Evolutionary conservation across 2,888 invertebrate species (phyloP), one percentile per base, ranked within the genome.

Genomic region (Congeria kusceri): DNA sequence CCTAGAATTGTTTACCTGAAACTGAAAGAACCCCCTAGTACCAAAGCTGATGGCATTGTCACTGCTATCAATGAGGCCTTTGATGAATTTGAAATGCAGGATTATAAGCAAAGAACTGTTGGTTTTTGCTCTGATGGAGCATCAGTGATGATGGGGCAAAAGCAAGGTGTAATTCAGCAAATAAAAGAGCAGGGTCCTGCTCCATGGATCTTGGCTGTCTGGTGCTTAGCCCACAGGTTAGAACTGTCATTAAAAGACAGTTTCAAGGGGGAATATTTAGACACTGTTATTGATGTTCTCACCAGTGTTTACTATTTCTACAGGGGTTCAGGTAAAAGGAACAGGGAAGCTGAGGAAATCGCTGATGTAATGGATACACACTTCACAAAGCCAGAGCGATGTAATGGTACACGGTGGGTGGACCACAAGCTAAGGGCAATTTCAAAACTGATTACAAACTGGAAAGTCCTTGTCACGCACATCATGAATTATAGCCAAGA

Each of bases 331-430:
- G 73, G 71, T 15, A 84, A 84, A 29, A 39, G 62, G 29, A 71
- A 66, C 23, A 80, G 58, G 49, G 81, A 81, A 58, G 72, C 73
- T 9, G 15, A 58, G 20, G 70, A 75, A 20, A 44, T 78, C 1
- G 61, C 78, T 0, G 76, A 78, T 3, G 23, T 78, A 5, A 66
- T 80, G 68, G 76, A 67, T 15, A 73, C 75, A 63, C 72, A 77
- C 39, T 77, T 80, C 27, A 25, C 61, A 27, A 72, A 72, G 32
- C 75, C 62, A 46, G 46, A 57, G 39, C 46, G 62, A 27, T 56
- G 67, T 0, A 80, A 83, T 58, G 80, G 83, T 0, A 84, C 80
- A n/a, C 61, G 78, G 28, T 80, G 77, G 78, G 57, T 84, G 4
- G 66, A 77, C n/a, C 78, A 80, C 57, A 77, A 80, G 28, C 57